These are phyloP conservation scores for Amorpha juglandis DNA, from an alignment of 2,888 invertebrate species.

Conservation along the genomic window DNA sequence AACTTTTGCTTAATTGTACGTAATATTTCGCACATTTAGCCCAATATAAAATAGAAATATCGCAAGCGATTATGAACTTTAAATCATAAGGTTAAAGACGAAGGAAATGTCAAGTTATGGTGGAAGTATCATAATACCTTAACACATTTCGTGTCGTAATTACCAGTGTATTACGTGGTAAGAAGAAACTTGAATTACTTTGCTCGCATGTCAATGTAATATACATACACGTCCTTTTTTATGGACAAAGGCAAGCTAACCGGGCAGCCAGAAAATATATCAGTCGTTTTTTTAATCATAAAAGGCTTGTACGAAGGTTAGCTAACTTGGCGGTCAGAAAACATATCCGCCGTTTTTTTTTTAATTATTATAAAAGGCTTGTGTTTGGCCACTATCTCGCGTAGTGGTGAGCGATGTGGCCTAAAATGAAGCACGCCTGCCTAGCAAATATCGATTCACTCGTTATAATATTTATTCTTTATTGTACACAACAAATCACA, in stretches of 20 bases:
- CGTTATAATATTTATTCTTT: too few species aligned
- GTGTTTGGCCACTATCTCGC: too few species aligned
- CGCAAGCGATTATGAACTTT: slow-evolving; percentile 2
- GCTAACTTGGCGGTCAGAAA: too few species aligned
- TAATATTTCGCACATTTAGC: slow-evolving; percentile 12
- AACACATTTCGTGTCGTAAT: slow-evolving; percentile 20
- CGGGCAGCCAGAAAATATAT: too few species aligned
- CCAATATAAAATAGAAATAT: slow-evolving; percentile 8
- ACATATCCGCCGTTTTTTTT: too few species aligned
- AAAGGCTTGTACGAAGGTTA: too few species aligned
- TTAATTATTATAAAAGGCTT: too few species aligned
- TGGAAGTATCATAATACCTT: slow-evolving; percentile 15
- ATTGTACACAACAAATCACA: too few species aligned
- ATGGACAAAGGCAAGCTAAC: neutral
- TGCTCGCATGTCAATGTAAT: neutral
- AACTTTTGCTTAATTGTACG: slow-evolving; percentile 11
- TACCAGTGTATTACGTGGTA: slow-evolving; percentile 14
- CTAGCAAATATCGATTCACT: too few species aligned
- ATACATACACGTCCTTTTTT: neutral
- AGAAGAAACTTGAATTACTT: slow-evolving; percentile 15
- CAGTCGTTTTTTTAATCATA: too few species aligned
- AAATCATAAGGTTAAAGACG: neutral
- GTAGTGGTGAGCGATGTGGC: too few species aligned
- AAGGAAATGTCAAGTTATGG: slow-evolving; percentile 9
- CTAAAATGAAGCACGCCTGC: too few species aligned